A percentile compares a stretch with the other conserved stretches of the same genome.
Conservation (phyloP, 1,140 invertebrate genomes). For the Matsumurasca onukii region DNA sequence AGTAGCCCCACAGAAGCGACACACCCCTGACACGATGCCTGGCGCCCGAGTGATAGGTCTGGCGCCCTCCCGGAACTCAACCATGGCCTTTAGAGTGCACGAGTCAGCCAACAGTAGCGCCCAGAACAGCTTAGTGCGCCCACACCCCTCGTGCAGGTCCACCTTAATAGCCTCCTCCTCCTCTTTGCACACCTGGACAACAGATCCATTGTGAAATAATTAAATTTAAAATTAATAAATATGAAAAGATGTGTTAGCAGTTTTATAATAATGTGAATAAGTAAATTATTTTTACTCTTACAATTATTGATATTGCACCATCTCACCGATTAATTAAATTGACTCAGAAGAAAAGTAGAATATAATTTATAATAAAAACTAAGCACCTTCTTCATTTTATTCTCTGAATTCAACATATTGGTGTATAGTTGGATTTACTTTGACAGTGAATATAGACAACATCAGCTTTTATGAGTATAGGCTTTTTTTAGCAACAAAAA, state of each 20-base stretch:
- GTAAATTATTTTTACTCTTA: constrained; percentile 1
- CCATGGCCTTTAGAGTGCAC: constrained; percentile 87
- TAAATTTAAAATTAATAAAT: constrained; percentile 12
- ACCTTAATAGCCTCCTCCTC: constrained; percentile 93
- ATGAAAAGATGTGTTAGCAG: background rate
- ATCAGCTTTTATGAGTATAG: too few relatives aligned
- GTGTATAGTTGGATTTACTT: too few relatives aligned
- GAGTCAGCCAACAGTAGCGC: constrained; percentile 89
- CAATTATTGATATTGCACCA: too few relatives aligned
- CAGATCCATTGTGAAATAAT: background rate
- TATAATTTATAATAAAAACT: too few relatives aligned
- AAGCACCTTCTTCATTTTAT: too few relatives aligned
- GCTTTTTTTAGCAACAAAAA: too few relatives aligned
- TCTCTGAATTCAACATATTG: too few relatives aligned
- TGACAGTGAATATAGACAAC: too few relatives aligned
- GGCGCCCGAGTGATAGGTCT: constrained; percentile 47
- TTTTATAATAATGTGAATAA: too few relatives aligned
- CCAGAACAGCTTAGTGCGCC: constrained; percentile 94
- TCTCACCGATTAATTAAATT: too few relatives aligned
- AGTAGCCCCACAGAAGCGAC: constrained; percentile 88
- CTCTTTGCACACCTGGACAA: constrained; percentile 79
- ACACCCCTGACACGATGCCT: constrained; percentile 62
- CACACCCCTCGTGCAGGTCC: constrained; percentile 94
- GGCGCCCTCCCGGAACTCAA: constrained; percentile 86
- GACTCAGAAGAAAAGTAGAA: too few relatives aligned